Conservation (phyloP, 2,797 vertebrate species). For the Acrocephalus scirpaceus region DNA sequence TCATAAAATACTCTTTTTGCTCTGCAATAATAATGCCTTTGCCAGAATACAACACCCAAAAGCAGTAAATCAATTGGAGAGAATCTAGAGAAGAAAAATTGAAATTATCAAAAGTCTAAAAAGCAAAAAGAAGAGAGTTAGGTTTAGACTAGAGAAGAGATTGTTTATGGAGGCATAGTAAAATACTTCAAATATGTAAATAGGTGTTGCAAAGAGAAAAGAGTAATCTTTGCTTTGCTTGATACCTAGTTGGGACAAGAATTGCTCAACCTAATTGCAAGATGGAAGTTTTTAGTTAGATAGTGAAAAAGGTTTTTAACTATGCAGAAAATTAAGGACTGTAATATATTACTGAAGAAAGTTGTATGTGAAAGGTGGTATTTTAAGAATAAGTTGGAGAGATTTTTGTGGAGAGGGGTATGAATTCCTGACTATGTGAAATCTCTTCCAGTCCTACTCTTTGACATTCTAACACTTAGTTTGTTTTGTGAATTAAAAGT, state of each 20-base stretch:
- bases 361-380: background rate
- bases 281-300: background rate
- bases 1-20: slow-evolving; percentile 28
- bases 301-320: background rate
- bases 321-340: background rate
- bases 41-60: background rate
- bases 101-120: background rate
- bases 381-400: background rate
- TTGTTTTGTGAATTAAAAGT: background rate
- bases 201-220: background rate
- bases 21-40: background rate
- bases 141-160: background rate
- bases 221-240: background rate
- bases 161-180: background rate
- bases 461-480: background rate
- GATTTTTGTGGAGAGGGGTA: background rate
- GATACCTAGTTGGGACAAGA: background rate
- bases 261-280: background rate
- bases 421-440: background rate
- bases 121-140: background rate
- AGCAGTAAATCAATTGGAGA: background rate
- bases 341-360: background rate
- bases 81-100: background rate
- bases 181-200: background rate
- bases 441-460: background rate